A percentile compares a stretch with the other conserved stretches of the same genome.
Conservation (phyloP, 53 echinoderm and acorn worm genomes). For the Paelopatides confundens region DNA sequence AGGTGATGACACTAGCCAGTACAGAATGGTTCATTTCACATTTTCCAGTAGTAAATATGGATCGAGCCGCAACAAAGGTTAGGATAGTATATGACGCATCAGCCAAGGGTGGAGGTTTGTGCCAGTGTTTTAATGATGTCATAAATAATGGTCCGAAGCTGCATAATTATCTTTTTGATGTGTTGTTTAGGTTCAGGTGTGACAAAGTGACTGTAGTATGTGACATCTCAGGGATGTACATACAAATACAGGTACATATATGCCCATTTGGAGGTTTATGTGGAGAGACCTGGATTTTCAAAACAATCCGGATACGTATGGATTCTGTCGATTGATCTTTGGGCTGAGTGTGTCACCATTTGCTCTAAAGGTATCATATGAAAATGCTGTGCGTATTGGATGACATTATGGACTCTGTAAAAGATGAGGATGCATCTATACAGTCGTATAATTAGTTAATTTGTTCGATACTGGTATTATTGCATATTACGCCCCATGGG, state of each 20-base stretch:
- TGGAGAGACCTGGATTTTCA: constrained; percentile 37
- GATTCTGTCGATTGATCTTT: neutral
- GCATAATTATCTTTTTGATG: constrained; percentile 45
- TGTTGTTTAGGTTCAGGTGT: constrained; percentile 37
- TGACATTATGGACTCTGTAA: too few relatives aligned
- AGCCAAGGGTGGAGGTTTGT: neutral
- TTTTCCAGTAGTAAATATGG: neutral
- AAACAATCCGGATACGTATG: neutral
- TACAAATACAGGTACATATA: constrained; percentile 23
- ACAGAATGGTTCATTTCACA: neutral
- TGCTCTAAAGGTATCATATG: neutral
- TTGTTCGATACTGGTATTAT: too few relatives aligned
- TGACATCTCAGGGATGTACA: constrained; percentile 43
- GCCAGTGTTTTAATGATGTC: neutral
- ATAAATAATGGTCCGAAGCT: neutral
- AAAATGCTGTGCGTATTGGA: too few relatives aligned
- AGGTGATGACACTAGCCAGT: too few relatives aligned
- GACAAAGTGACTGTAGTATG: neutral
- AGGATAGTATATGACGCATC: constrained; percentile 42
- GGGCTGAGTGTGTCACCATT: constrained; percentile 3
- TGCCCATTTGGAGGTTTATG: constrained; percentile 14
- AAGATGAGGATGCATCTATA: too few relatives aligned
- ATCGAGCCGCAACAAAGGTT: constrained; percentile 20
- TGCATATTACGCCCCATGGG: too few relatives aligned
- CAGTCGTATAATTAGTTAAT: too few relatives aligned